Conservation (phyloP, 2,888 invertebrate species). For the Micoletzkya japonica region DNA sequence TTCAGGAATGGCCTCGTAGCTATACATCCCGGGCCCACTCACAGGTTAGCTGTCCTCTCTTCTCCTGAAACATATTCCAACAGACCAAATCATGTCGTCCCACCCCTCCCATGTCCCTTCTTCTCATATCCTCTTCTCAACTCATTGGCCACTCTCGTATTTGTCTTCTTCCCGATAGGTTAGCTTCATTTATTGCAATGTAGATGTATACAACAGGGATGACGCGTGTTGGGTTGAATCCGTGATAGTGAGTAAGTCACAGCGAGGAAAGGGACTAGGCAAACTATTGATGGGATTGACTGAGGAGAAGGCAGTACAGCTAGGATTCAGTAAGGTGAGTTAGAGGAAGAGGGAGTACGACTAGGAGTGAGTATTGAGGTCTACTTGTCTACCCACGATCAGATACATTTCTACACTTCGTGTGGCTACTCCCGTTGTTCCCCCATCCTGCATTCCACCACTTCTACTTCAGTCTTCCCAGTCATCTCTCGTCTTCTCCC, state of each 20-base stretch:
- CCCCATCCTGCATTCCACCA: constrained; percentile 45
- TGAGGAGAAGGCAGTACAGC: constrained; percentile 50
- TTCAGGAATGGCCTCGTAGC: constrained; percentile 51
- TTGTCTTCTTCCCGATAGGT: constrained; percentile 46
- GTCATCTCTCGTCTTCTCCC: constrained; percentile 28
- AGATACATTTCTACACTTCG: constrained; percentile 65
- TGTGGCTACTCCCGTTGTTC: constrained; percentile 62
- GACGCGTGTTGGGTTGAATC: constrained; percentile 51
- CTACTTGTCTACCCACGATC: constrained; percentile 66
- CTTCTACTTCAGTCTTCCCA: constrained; percentile 45
- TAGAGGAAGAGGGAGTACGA: background rate
- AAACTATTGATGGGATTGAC: constrained; percentile 64
- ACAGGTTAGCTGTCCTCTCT: background rate
- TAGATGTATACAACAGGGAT: too few species aligned
- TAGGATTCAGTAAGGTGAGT: constrained; percentile 43
- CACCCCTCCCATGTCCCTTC: constrained; percentile 51
- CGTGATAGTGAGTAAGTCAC: constrained; percentile 42
- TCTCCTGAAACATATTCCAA: background rate
- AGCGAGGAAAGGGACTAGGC: constrained; percentile 63
- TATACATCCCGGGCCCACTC: constrained; percentile 43
- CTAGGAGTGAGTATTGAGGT: constrained; percentile 36
- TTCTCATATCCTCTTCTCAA: constrained; percentile 37
- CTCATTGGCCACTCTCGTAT: constrained; percentile 50
- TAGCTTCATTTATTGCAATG: background rate
- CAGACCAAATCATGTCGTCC: constrained; percentile 39